Conservation (phyloP, 2,797 vertebrate species). For the Rhynchonycteris naso region DNA sequence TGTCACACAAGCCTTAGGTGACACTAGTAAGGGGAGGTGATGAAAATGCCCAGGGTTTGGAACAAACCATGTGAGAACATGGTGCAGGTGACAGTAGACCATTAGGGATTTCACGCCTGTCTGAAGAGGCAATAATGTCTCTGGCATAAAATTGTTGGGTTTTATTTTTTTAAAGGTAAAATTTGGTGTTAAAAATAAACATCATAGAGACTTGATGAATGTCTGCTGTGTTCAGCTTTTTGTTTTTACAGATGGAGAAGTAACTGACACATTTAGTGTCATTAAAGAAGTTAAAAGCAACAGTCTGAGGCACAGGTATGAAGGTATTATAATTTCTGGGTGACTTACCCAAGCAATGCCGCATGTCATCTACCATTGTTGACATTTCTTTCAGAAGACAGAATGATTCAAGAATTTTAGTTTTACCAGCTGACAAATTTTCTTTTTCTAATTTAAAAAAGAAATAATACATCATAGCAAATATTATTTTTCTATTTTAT, state of each 20-base stretch:
- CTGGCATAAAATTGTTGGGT: not conserved
- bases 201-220: not conserved
- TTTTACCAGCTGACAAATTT: not conserved
- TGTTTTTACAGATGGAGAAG: conserved; percentile 89
- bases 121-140: not conserved
- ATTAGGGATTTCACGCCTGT: not conserved
- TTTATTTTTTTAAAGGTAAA: not conserved
- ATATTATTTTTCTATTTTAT: too few relatives aligned
- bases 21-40: not conserved
- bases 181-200: not conserved
- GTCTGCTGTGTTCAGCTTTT: conserved; percentile 83
- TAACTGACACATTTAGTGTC: conserved; percentile 84
- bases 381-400: not conserved
- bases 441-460: too few relatives aligned
- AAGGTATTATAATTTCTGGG: not conserved
- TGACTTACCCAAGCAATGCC: not conserved
- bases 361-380: not conserved
- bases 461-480: too few relatives aligned
- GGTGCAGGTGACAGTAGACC: not conserved
- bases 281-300: conserved; percentile 84
- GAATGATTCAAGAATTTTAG: not conserved
- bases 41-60: not conserved
- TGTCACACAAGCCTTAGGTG: not conserved
- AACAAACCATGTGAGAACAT: not conserved
- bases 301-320: conserved; percentile 85